Conservation (phyloP, 2,888 invertebrate species). For the Dasysyrphus albostriatus region DNA sequence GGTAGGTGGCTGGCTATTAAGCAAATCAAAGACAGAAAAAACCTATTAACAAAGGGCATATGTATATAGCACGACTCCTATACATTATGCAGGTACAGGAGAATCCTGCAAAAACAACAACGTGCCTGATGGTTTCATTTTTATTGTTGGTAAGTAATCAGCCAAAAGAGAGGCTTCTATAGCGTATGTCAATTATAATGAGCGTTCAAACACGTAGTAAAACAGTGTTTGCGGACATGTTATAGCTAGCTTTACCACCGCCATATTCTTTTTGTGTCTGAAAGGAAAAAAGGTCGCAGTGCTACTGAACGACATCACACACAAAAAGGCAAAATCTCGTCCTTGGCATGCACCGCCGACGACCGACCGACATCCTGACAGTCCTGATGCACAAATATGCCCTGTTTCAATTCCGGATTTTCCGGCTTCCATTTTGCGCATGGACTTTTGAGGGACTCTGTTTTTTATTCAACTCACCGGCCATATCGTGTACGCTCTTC, state of each 20-base stretch:
- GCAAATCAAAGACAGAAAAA: conserved; percentile 31
- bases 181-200: conserved; percentile 24
- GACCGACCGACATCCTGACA: conserved; percentile 8
- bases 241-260: not conserved
- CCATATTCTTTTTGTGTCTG: conserved; percentile 31
- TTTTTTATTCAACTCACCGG: not conserved
- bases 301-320: conserved; percentile 54
- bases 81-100: not conserved
- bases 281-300: conserved; percentile 50
- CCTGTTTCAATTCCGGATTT: conserved; percentile 47
- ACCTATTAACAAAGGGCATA: not conserved
- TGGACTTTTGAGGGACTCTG: conserved; percentile 9
- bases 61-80: not conserved
- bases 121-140: not conserved
- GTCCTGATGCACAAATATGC: conserved; percentile 1
- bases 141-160: conserved; percentile 13
- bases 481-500: not conserved
- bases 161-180: not conserved
- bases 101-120: not conserved
- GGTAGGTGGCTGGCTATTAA: conserved; percentile 35
- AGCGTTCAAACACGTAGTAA: conserved; percentile 4
- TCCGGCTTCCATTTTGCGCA: conserved; percentile 52
- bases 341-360: conserved; percentile 25
- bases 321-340: conserved; percentile 17
- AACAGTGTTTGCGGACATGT: conserved; percentile 21